These are phyloP conservation scores for Uropsilus gracilis DNA, from an alignment of 2,113 vertebrate genomes.

Conservation along the genomic window DNA sequence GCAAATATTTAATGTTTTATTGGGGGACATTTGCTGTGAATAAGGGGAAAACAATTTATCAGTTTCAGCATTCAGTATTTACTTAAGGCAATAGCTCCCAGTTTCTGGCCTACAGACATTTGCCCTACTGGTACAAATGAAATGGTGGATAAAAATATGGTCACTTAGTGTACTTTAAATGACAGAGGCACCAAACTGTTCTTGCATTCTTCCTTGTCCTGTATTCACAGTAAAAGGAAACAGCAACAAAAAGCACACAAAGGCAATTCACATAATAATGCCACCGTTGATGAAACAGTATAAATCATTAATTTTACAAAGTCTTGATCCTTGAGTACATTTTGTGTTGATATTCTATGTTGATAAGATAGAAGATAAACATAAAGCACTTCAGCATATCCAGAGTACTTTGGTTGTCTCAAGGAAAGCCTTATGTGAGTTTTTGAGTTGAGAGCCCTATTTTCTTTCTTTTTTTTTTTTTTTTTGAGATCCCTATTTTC, in stretches of 20 bases:
- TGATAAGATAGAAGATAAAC: background rate
- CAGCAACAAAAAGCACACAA: background rate
- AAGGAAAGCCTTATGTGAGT: background rate
- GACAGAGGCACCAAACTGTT: background rate
- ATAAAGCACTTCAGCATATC: constrained; percentile 5
- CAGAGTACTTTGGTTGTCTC: background rate
- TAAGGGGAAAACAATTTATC: background rate
- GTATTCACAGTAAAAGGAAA: background rate
- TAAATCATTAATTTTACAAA: constrained; percentile 1
- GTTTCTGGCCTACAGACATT: background rate
- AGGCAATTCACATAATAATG: background rate
- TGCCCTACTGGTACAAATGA: background rate
- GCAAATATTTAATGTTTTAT: background rate
- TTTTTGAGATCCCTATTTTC: constrained; percentile 18
- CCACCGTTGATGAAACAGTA: constrained; percentile 5
- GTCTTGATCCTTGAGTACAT: background rate
- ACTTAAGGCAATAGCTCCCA: background rate
- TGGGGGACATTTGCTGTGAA: background rate
- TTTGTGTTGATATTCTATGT: constrained; percentile 18
- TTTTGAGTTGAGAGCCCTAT: constrained; percentile 40
- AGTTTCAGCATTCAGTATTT: constrained; percentile 40
- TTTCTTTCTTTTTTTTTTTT: too few relatives aligned
- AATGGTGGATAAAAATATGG: background rate
- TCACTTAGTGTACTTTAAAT: constrained; percentile 7
- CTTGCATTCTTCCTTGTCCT: background rate